Evolutionary conservation across 2,113 vertebrate species (phyloP), one percentile per base, ranked within the genome.

Genomic region (Etheostoma spectabile): DNA sequence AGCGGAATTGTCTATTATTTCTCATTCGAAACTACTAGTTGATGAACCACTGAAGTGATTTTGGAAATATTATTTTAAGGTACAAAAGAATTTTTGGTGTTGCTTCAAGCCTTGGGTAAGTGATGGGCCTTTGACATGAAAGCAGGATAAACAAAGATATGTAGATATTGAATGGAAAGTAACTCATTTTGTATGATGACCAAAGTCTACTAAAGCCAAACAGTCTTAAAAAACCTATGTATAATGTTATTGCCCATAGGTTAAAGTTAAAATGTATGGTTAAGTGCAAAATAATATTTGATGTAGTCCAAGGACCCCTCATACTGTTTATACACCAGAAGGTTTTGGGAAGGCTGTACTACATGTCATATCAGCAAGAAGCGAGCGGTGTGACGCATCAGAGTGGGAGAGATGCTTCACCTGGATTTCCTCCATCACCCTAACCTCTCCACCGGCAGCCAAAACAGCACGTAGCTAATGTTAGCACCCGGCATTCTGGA

Each of bases 381-480:
- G 77, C 22, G 63, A 85, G 72, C 63, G 30, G 30, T 10, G 76
- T 92, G 93, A 94, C 87, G 88, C 77, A 90, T 88, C 74, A 56
- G 65, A 80, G 66, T 46, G 15, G 80, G 33, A 82, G 79, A 80
- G 88, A 82, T 82, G 86, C 79, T 30, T 92, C 89, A 94, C 93
- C 94, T 93, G 95, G 94, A 95, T 94, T 92, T 94, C 93, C 94
- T 87, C 87, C 88, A 88, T 93, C 92, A 86, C 88, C 90, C 85
- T 86, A 71, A 45, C 80, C 68, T 85, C 84, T 79, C 67, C 42
- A 76, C 74, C 84, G 67, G 77, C 67, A 78, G 84, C 88, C 84
- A 82, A 90, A 95, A 89, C 92, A 93, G 86, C 93, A 93, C 90
- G 91, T 92, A 95, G 83, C 90, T 74, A 87, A 85, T 77, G 89